Evolutionary conservation across 2,888 invertebrate species (phyloP).

Genomic region (Drosophila kanekoi): DNA sequence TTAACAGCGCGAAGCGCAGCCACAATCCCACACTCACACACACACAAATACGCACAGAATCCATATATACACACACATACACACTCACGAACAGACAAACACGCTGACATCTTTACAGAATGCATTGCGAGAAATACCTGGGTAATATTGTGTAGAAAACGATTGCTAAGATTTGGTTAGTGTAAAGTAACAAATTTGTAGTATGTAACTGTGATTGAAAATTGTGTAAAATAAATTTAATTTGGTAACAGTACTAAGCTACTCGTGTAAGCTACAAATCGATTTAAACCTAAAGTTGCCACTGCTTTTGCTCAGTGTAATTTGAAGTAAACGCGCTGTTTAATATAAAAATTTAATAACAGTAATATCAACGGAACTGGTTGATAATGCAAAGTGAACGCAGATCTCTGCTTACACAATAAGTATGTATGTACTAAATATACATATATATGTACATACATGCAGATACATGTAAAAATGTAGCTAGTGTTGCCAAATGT

Average conservation of each 20-base stretch:
- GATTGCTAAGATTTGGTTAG: constrained; percentile 66
- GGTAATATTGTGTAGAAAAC: constrained; percentile 62
- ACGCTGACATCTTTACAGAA: constrained; percentile 58
- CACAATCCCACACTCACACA: constrained; percentile 50
- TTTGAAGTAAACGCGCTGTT: constrained; percentile 20
- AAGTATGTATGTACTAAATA: neutral
- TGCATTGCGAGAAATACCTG: constrained; percentile 73
- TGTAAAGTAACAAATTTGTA: constrained; percentile 77
- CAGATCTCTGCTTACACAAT: constrained; percentile 33
- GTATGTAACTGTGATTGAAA: constrained; percentile 81
- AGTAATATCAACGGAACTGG: constrained; percentile 26
- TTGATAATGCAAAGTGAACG: constrained; percentile 7
- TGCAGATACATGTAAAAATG: too few relatives aligned
- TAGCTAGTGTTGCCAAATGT: too few relatives aligned
- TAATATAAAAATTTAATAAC: constrained; percentile 24
- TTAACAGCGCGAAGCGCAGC: constrained; percentile 79
- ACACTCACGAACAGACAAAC: constrained; percentile 5
- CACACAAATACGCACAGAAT: constrained; percentile 23
- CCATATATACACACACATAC: constrained; percentile 29
- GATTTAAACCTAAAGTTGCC: neutral
- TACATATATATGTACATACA: neutral
- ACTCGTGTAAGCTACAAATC: constrained; percentile 10
- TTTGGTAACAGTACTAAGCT: constrained; percentile 62
- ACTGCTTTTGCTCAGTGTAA: constrained; percentile 33
- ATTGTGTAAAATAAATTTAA: constrained; percentile 77